Evolutionary conservation across 2,797 vertebrate species (phyloP), one percentile per base, ranked within the genome.

Genomic region (Parauchenoglanis punctatus): DNA sequence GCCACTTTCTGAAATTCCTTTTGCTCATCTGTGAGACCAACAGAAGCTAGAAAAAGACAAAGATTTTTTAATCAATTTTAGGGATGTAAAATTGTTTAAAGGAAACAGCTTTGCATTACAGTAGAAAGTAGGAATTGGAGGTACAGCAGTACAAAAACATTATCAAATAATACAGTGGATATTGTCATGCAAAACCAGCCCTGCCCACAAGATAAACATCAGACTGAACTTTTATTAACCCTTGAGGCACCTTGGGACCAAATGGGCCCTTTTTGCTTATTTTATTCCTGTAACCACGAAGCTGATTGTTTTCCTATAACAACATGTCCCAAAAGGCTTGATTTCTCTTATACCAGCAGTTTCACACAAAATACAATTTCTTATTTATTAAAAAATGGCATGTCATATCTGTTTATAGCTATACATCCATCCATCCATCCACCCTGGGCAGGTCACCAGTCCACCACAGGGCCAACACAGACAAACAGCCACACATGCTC

Each of bases 1-100:
- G 98, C 99, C 88, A 99, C 95, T 92, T 98, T 99, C 90, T 99
- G 99, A 93, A 99, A 99, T 87, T 97, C 98, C 90, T 96, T 99
- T 92, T 99, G 99, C 83, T 99, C 98, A 90, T 98, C 98, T 83
- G 96, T 95, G 86, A 99, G 96, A 83, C 98, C 99, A 0, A 94
- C 0, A 2, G 97, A 95, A 85, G 97, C 99, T 99, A 92, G 4
- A 87, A 52, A 23, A 52, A 90, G 75, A 91, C 0, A 70, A 46
- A 25, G 7, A 59, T 28, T 1, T 65, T 10, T 61, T 3, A 40
- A 2, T 81, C 12, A 7, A 1, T 28, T 65, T 59, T 58, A 58
- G 1, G 28, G 2, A 80, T 40, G 3, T 17, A 40, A 56, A 56
- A 10, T 4, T 17, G 18, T 73, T 25, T 25, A 68, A 40, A 44